These are phyloP conservation scores for Globodera rostochiensis DNA, from an alignment of 1,140 invertebrate genomes.

Conservation along the genomic window DNA sequence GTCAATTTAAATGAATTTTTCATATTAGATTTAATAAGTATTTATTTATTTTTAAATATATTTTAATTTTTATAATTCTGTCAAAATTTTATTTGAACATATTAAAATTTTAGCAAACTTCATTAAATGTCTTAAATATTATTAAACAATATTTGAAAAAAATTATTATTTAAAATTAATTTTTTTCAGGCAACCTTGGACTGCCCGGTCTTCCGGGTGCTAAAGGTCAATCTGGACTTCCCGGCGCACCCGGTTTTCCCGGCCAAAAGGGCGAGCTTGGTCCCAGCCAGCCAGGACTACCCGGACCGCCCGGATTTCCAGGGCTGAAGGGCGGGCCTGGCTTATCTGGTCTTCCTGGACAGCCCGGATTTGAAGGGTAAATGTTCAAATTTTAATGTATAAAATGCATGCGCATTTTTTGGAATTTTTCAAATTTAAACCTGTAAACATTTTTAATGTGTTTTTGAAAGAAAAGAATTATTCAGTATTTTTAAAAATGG, in stretches of 20 bases:
- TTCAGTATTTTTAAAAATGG: too few relatives aligned
- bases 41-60: too few relatives aligned
- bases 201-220: slow-evolving; percentile 66
- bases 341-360: slow-evolving; percentile 31
- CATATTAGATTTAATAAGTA: too few relatives aligned
- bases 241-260: slow-evolving; percentile 60
- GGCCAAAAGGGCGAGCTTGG: slow-evolving; percentile 66
- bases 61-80: too few relatives aligned
- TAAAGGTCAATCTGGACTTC: slow-evolving; percentile 53
- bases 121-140: too few relatives aligned
- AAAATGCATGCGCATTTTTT: background rate
- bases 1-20: too few relatives aligned
- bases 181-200: slow-evolving; percentile 68
- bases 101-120: too few relatives aligned
- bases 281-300: slow-evolving; percentile 51
- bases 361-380: slow-evolving; percentile 43
- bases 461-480: too few relatives aligned
- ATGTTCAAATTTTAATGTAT: background rate
- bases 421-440: background rate
- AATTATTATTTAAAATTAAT: background rate
- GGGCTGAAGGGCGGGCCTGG: slow-evolving; percentile 58
- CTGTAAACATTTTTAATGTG: background rate
- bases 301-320: slow-evolving; percentile 53
- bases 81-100: too few relatives aligned
- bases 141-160: slow-evolving; percentile 4